Conservation (phyloP, 2,797 vertebrate species). For the Crenuchus spilurus region DNA sequence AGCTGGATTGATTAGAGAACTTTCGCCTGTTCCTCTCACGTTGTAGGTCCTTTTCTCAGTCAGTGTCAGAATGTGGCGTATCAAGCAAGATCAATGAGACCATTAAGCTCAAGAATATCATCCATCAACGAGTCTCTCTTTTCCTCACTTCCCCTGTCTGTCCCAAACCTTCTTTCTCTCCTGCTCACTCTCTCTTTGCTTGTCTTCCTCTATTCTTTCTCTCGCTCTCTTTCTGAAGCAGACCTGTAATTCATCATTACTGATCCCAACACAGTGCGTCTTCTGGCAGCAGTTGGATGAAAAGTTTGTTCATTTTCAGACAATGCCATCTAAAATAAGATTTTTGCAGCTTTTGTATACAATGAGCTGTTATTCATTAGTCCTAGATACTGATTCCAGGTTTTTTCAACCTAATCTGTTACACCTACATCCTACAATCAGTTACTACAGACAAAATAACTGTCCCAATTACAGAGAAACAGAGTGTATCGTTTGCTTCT, state of each 20-base stretch:
- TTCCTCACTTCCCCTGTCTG: background rate
- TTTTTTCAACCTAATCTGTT: too few species aligned
- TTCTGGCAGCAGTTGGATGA: conserved; percentile 8
- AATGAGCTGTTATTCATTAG: background rate
- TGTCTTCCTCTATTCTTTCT: background rate
- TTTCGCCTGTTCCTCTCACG: background rate
- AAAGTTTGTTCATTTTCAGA: background rate
- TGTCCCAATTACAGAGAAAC: too few species aligned
- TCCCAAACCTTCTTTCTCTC: background rate
- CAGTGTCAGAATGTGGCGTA: conserved; percentile 5
- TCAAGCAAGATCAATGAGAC: conserved; percentile 61
- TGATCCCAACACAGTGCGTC: background rate
- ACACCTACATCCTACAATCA: too few species aligned
- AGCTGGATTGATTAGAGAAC: background rate
- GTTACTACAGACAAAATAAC: too few species aligned
- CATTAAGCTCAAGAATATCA: conserved; percentile 59
- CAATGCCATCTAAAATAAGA: background rate
- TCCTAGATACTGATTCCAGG: background rate
- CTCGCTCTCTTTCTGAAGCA: background rate
- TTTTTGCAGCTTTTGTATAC: background rate
- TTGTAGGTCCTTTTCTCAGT: conserved; percentile 11
- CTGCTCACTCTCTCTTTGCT: background rate
- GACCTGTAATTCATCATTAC: conserved; percentile 25
- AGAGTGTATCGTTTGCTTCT: too few species aligned
- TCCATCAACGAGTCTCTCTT: conserved; percentile 65